These are phyloP conservation scores for Pterostichus madidus DNA, from an alignment of 2,888 invertebrate genomes.

Conservation along the genomic window DNA sequence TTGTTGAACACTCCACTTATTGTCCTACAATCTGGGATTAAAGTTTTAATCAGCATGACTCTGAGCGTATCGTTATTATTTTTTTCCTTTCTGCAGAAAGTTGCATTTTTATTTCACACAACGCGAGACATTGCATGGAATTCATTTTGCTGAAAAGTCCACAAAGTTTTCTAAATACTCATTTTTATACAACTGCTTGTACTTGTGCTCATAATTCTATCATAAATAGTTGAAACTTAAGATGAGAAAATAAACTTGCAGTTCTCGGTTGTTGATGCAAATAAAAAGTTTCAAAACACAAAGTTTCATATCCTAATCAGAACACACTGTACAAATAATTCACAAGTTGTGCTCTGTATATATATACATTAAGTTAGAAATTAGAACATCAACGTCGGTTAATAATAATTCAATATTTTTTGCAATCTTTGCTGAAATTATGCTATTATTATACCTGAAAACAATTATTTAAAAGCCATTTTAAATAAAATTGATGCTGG, in stretches of 20 bases:
- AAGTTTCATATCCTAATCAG: too few relatives aligned
- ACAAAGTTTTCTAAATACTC: constrained; percentile 36
- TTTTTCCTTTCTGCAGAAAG: neutral
- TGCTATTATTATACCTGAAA: too few relatives aligned
- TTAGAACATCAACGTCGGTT: too few relatives aligned
- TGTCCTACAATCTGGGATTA: constrained; percentile 37
- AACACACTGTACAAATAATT: too few relatives aligned
- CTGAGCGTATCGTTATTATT: constrained; percentile 33
- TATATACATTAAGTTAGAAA: too few relatives aligned
- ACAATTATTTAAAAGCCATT: too few relatives aligned
- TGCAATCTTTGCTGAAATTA: too few relatives aligned
- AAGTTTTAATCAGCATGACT: constrained; percentile 28
- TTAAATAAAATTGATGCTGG: too few relatives aligned
- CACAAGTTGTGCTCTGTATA: too few relatives aligned
- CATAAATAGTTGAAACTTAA: constrained; percentile 31
- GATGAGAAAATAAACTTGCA: constrained; percentile 14
- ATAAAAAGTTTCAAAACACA: constrained; percentile 14
- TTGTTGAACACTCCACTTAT: neutral
- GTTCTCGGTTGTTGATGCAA: constrained; percentile 3
- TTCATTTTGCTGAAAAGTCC: constrained; percentile 29
- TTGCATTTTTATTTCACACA: constrained; percentile 10
- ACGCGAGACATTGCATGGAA: constrained; percentile 14
- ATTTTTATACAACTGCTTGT: constrained; percentile 12
- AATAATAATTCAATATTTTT: too few relatives aligned
- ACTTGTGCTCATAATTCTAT: constrained; percentile 1